A percentile compares a stretch with the other conserved stretches of the same genome.
Conservation (phyloP, 2,888 invertebrate genomes). For the Ochropleura leucogaster region DNA sequence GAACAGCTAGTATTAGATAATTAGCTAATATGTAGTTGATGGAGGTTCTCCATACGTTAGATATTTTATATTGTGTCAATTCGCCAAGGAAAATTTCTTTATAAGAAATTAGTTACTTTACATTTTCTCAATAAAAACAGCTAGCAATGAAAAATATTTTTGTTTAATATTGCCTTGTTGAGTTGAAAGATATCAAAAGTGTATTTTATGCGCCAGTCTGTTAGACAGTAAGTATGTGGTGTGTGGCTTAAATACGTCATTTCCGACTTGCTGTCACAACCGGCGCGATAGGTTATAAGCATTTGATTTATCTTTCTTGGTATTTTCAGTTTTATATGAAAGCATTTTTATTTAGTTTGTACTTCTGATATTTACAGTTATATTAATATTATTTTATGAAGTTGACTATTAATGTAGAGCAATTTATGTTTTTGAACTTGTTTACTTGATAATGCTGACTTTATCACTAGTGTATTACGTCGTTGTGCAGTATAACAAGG, state of each 20-base stretch:
- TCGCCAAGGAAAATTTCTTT: background rate
- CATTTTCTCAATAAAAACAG: background rate
- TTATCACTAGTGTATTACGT: constrained; percentile 14
- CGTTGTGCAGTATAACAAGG: background rate
- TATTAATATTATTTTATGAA: background rate
- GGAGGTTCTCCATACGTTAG: background rate
- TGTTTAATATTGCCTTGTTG: background rate
- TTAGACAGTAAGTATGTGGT: background rate
- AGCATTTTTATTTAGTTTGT: background rate
- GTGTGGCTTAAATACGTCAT: background rate
- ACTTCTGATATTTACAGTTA: background rate
- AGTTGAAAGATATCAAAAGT: background rate
- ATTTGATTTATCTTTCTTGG: background rate
- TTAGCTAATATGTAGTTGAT: too few relatives aligned
- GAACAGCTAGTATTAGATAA: too few relatives aligned
- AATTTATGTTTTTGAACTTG: background rate
- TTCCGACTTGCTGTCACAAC: background rate
- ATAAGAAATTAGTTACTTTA: too few relatives aligned
- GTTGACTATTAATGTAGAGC: background rate
- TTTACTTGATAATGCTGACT: constrained; percentile 10
- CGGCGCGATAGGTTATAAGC: background rate
- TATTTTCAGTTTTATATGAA: background rate
- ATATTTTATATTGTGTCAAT: background rate
- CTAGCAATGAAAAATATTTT: background rate
- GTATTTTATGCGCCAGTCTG: background rate